Conservation (phyloP, 1,140 invertebrate genomes). For the Leguminivora glycinivorella region DNA sequence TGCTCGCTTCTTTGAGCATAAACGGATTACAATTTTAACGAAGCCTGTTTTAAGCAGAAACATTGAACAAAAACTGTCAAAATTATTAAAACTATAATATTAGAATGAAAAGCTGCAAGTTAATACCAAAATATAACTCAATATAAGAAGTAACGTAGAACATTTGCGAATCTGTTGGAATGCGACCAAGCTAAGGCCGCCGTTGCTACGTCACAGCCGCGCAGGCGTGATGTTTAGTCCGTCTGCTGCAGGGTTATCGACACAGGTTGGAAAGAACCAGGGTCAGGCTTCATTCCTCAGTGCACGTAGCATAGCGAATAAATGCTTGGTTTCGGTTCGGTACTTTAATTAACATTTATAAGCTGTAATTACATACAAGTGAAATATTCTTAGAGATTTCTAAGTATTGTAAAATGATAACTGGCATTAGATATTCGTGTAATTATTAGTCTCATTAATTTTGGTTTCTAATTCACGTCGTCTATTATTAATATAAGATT, state of each 20-base stretch:
- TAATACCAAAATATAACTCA: not conserved
- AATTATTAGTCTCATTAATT: not conserved
- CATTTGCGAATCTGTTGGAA: slow-evolving; percentile 63
- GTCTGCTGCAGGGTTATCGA: slow-evolving; percentile 74
- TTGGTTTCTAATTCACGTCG: not conserved
- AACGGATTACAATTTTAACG: slow-evolving; percentile 15
- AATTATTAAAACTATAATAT: not conserved
- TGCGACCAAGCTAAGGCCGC: slow-evolving; percentile 65
- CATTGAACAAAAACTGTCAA: not conserved
- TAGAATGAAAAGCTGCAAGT: not conserved
- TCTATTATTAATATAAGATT: not conserved
- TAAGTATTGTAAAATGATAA: not conserved
- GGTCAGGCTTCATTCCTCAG: slow-evolving; percentile 55
- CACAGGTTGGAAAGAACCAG: slow-evolving; percentile 69
- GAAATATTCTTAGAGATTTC: not conserved
- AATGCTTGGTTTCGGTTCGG: slow-evolving; percentile 60
- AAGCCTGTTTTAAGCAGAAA: not conserved
- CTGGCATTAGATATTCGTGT: not conserved
- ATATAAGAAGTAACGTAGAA: slow-evolving; percentile 48
- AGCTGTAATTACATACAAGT: slow-evolving; percentile 18
- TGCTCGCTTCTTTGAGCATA: slow-evolving; percentile 32
- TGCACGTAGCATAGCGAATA: slow-evolving; percentile 59
- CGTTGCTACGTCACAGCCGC: slow-evolving; percentile 59
- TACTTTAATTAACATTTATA: slow-evolving; percentile 44
- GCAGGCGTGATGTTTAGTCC: slow-evolving; percentile 55